Base-by-base conservation (phyloP, 2,113 vertebrate genomes). In the Perca fluviatilis region DNA sequence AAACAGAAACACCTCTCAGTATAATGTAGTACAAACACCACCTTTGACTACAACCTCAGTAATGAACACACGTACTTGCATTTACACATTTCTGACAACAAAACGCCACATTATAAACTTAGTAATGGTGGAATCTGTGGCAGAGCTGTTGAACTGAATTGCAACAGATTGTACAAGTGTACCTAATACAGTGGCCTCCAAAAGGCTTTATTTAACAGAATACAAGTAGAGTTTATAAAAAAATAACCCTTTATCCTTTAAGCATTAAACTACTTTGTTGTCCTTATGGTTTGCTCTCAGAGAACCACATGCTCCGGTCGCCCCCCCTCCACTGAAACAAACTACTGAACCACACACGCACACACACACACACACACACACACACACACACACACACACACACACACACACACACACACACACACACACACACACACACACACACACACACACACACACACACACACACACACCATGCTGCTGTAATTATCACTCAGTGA, bases 401-500 rank as follows among this genome's bases (percentile, higher is more conserved):
- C 58, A 36, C 58, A 61, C 58, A 61, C 56, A 30, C 58, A 61
- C 25, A 30, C 54, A 56, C 54, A 56, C 21, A 23, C 54, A 23
- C 53, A 56, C 56, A 36, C 40, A 46, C 73, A 64, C 56, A 50
- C 23, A 51, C 51, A 25, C 25, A 56, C 60, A 33, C 49, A 47
- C 47, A 33, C 70, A 72, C 27, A 62, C 69, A 68, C 54, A 64
- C 49, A 61, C 40, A 50, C 74, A 69, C 49, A 50, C 40, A 74
- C 60, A 40, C 23, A 51, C 63, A 61, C 66, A 58, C 40, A 56
- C 33, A 21, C 7, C 77, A 50, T 51, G 49, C 36, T 56, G 62
- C 33, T 40, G 67, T 86, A 88, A 82, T 87, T 71, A 79, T 82
- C 70, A 81, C 63, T 81, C 72, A 54, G 76, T 40, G 77, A 84